These are phyloP conservation scores for Apaloderma vittatum DNA, from an alignment of 2,113 vertebrate genomes.

Conservation along the genomic window DNA sequence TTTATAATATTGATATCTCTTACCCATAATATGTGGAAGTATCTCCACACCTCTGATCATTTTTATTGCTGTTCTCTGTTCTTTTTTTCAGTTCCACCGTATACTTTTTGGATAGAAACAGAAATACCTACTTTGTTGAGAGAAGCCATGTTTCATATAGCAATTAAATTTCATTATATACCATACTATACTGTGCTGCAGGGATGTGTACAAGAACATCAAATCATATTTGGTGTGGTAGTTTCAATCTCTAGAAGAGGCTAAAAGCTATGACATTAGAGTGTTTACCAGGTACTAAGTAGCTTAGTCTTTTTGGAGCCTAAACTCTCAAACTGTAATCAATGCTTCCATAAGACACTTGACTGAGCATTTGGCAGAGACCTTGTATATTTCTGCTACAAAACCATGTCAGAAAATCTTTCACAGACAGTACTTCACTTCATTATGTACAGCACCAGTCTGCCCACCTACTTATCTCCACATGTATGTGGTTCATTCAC, in stretches of 20 bases:
- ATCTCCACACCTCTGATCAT: not conserved
- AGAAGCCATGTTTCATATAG: conserved; percentile 72
- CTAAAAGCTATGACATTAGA: not conserved
- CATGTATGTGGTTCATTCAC: not conserved
- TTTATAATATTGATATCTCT: not conserved
- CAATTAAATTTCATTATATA: conserved; percentile 77
- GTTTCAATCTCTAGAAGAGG: not conserved
- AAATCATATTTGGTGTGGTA: conserved; percentile 41
- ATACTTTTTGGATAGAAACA: not conserved
- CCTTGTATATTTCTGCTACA: not conserved
- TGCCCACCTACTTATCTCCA: not conserved
- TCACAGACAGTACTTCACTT: not conserved
- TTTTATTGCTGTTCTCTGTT: not conserved
- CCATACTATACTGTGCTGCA: conserved; percentile 69
- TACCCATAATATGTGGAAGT: not conserved
- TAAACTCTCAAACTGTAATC: not conserved
- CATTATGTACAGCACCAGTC: not conserved
- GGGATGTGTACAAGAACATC: conserved; percentile 71
- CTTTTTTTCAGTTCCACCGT: not conserved
- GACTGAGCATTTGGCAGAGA: not conserved
- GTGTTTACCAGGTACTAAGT: not conserved
- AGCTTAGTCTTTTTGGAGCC: not conserved
- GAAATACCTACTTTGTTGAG: not conserved
- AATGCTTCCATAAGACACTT: not conserved
- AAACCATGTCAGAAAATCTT: not conserved